Evolutionary conservation across 2,888 invertebrate genomes (phyloP).

Genomic region (Epinotia nisella): DNA sequence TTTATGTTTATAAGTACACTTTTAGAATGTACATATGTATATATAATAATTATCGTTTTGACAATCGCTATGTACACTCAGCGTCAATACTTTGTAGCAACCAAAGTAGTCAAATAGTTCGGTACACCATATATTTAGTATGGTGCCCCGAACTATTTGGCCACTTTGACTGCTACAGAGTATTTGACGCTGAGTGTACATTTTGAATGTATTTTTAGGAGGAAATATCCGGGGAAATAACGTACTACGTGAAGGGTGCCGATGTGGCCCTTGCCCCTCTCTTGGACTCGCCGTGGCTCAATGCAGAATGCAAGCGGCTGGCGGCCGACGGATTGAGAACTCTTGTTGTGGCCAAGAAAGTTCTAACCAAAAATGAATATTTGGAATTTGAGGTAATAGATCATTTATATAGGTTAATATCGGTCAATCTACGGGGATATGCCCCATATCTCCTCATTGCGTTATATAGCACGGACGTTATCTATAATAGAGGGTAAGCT

Average conservation of each 20-base stretch:
- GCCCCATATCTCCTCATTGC: too few species aligned
- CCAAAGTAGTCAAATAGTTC: too few species aligned
- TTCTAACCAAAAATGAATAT: slow-evolving; percentile 89
- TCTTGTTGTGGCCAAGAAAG: slow-evolving; percentile 90
- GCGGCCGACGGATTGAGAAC: slow-evolving; percentile 95
- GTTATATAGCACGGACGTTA: too few species aligned
- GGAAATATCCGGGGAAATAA: slow-evolving; percentile 91
- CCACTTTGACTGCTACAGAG: too few species aligned
- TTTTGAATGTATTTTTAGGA: slow-evolving; percentile 78
- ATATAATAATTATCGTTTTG: too few species aligned
- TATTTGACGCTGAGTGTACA: too few species aligned
- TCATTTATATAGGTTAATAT: not conserved
- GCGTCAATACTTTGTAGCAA: too few species aligned
- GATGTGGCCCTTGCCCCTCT: slow-evolving; percentile 96
- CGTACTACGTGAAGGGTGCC: slow-evolving; percentile 98
- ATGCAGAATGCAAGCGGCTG: slow-evolving; percentile 97
- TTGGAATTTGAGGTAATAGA: slow-evolving; percentile 86
- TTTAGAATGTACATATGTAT: not conserved
- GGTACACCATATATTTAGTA: too few species aligned
- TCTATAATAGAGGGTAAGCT: too few species aligned
- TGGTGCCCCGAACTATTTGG: too few species aligned
- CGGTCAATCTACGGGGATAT: too few species aligned
- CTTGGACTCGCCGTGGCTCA: slow-evolving; percentile 97
- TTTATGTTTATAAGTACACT: not conserved
- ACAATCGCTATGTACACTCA: too few species aligned